Conservation (phyloP, 2,797 vertebrate species). For the Helostoma temminkii region DNA sequence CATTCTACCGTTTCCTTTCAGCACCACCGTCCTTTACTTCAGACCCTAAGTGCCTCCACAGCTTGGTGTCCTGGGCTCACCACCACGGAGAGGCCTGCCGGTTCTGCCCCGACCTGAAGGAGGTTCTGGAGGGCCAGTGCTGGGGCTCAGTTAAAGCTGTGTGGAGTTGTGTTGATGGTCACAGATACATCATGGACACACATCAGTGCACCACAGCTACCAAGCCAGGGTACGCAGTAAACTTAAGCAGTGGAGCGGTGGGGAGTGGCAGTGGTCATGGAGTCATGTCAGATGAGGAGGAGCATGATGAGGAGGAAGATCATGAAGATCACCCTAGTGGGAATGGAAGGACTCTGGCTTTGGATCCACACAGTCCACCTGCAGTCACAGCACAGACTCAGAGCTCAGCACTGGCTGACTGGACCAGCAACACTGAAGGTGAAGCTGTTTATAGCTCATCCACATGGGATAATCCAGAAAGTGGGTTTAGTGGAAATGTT, state of each 20-base stretch:
- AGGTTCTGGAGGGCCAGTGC: slow-evolving; percentile 89
- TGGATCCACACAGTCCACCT: slow-evolving; percentile 28
- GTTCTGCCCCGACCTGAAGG: slow-evolving; percentile 87
- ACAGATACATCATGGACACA: slow-evolving; percentile 91
- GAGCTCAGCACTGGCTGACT: slow-evolving; percentile 46
- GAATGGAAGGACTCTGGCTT: slow-evolving; percentile 8
- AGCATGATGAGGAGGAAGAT: slow-evolving; percentile 34
- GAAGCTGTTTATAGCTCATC: slow-evolving; percentile 15
- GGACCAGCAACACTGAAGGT: slow-evolving; percentile 67
- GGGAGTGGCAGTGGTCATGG: slow-evolving; percentile 14
- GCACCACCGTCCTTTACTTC: slow-evolving; percentile 80
- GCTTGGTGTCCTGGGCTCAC: slow-evolving; percentile 92
- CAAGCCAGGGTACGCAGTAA: slow-evolving; percentile 35
- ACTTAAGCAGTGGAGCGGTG: neutral
- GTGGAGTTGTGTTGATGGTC: slow-evolving; percentile 91
- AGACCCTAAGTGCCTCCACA: slow-evolving; percentile 88
- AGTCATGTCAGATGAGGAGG: slow-evolving; percentile 48
- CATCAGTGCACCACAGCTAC: slow-evolving; percentile 1
- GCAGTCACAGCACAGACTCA: slow-evolving; percentile 46
- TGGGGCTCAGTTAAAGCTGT: slow-evolving; percentile 87
- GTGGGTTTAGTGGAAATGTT: too few species aligned
- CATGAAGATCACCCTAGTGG: slow-evolving; percentile 32
- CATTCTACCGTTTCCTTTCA: slow-evolving; percentile 16
- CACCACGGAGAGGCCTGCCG: slow-evolving; percentile 86
- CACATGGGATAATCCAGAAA: too few species aligned